Evolutionary conservation across 2,113 vertebrate genomes (phyloP).

Genomic region (Porphyrio hochstetteri): DNA sequence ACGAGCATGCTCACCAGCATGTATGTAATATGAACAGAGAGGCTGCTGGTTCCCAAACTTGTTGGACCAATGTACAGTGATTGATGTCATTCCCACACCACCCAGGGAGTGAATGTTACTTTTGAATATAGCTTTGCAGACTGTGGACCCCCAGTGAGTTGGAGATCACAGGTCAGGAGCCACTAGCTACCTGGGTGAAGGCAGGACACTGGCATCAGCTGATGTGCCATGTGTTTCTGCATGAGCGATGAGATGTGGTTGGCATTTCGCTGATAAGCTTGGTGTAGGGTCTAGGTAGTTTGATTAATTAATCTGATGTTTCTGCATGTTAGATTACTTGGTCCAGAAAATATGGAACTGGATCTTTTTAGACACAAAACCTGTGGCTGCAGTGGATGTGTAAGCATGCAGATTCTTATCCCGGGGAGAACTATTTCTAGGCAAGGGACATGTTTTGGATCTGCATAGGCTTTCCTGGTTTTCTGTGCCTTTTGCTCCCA

Average conservation of each 20-base stretch:
- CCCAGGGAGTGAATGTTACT: background rate
- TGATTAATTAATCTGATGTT: background rate
- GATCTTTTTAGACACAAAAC: background rate
- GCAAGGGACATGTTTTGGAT: background rate
- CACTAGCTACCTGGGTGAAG: background rate
- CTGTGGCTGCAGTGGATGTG: background rate
- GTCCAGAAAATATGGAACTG: background rate
- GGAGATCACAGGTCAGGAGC: background rate
- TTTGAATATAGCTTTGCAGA: background rate
- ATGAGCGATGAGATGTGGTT: background rate
- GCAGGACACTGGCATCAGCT: background rate
- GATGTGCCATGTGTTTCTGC: background rate
- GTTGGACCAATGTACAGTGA: accelerated
- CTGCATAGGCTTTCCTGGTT: background rate
- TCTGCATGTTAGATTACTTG: background rate
- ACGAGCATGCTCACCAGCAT: background rate
- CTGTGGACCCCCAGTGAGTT: background rate
- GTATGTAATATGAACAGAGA: accelerated
- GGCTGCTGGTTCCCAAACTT: background rate
- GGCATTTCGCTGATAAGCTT: background rate
- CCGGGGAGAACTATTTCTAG: background rate
- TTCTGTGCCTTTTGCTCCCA: background rate
- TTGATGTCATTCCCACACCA: background rate
- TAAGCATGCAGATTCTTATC: background rate
- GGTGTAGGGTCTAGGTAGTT: background rate